Evolutionary conservation across 1,140 invertebrate genomes (phyloP).

Genomic region (Nylanderia fulva): DNA sequence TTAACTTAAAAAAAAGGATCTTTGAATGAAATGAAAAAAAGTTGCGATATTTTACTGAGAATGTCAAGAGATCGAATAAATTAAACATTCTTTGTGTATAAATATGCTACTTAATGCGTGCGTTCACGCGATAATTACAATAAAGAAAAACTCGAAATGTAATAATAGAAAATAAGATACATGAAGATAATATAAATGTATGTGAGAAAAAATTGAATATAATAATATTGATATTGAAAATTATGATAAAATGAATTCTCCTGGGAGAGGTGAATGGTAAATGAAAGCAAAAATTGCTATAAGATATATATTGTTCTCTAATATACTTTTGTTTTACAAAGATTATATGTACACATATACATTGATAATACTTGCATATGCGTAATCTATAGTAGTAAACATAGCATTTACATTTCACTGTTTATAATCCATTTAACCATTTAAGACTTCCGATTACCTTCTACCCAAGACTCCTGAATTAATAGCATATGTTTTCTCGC

Average conservation of each 20-base stretch:
- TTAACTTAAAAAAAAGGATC: conserved; percentile 49
- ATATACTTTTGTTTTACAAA: conserved; percentile 63
- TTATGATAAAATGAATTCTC: conserved; percentile 85
- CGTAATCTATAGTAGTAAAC: conserved; percentile 7
- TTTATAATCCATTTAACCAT: background rate
- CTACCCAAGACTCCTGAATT: no score
- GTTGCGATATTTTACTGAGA: conserved; percentile 52
- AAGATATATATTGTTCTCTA: conserved; percentile 50
- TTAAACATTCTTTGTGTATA: conserved; percentile 77
- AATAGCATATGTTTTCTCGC: no score
- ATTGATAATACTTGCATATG: conserved; percentile 39
- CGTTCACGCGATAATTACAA: conserved; percentile 78
- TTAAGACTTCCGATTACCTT: background rate
- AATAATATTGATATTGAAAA: conserved; percentile 79
- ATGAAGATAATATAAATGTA: conserved; percentile 82
- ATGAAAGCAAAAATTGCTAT: conserved; percentile 81
- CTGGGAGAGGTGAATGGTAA: conserved; percentile 84
- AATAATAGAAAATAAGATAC: conserved; percentile 79
- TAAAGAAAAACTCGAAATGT: conserved; percentile 79
- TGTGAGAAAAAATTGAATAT: conserved; percentile 80
- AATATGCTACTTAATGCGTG: conserved; percentile 80
- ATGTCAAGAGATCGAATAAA: conserved; percentile 67
- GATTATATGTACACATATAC: conserved; percentile 35
- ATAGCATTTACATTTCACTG: background rate
- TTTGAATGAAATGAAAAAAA: conserved; percentile 49